Conservation (phyloP, 2,888 invertebrate species). For the Galeruca laticollis region DNA sequence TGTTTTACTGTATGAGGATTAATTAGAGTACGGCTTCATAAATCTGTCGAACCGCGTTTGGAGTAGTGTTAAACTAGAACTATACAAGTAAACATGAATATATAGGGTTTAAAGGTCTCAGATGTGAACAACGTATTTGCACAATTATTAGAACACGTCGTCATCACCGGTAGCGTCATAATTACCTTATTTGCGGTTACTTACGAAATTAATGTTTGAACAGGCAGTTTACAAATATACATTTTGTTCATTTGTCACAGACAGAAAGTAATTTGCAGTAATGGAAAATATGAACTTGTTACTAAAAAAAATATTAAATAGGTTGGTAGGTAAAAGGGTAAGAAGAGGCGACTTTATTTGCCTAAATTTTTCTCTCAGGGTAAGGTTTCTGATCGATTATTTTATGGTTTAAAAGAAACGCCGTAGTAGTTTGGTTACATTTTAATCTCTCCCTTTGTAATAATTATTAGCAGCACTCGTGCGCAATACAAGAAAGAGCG, state of each 20-base stretch:
- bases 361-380: too few relatives aligned
- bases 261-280: neutral
- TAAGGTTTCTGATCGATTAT: too few relatives aligned
- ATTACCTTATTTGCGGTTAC: constrained; percentile 16
- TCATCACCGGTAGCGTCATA: constrained; percentile 18
- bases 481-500: too few relatives aligned
- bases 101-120: constrained; percentile 31
- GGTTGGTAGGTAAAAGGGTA: too few relatives aligned
- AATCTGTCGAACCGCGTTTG: neutral
- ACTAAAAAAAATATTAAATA: too few relatives aligned
- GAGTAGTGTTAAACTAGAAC: constrained; percentile 11
- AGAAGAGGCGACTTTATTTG: too few relatives aligned
- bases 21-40: neutral
- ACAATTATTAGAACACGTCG: constrained; percentile 28
- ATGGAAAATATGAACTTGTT: too few relatives aligned
- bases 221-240: constrained; percentile 14
- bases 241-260: constrained; percentile 1
- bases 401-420: too few relatives aligned
- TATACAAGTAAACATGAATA: constrained; percentile 32
- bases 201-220: constrained; percentile 22
- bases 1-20: neutral
- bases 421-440: too few relatives aligned
- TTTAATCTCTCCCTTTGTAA: too few relatives aligned
- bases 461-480: too few relatives aligned
- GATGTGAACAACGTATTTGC: constrained; percentile 36